Percentiles rank a stretch among this genome's conserved stretches.
These are phyloP conservation scores for Pongo pygmaeus DNA, from an alignment of 2,113 vertebrate genomes.

Conservation along the genomic window DNA sequence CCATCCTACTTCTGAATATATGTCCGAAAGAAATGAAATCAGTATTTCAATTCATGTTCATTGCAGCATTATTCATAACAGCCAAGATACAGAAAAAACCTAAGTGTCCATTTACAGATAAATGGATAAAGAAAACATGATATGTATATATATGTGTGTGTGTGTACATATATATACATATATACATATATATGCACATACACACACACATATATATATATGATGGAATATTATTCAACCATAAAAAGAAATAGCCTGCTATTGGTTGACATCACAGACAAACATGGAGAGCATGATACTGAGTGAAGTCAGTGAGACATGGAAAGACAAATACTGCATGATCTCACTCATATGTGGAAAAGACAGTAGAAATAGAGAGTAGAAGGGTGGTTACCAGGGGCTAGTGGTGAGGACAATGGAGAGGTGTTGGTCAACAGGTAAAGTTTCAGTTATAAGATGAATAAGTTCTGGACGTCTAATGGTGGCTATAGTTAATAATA, in stretches of 20 bases:
- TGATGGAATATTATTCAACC: not conserved
- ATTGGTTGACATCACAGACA: not conserved
- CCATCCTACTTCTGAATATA: not conserved
- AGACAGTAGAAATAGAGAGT: not conserved
- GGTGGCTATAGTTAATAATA: not conserved
- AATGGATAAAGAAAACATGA: not conserved
- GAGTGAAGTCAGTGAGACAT: not conserved
- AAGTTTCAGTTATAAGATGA: not conserved
- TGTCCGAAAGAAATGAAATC: not conserved
- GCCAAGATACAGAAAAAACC: not conserved
- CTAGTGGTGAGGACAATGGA: rapidly evolving
- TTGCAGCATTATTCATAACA: not conserved
- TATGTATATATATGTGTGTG: not conserved
- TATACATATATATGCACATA: not conserved
- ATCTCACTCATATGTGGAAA: not conserved
- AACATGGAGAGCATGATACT: not conserved
- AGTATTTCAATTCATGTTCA: not conserved
- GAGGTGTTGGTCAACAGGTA: not conserved
- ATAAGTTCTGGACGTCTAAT: not conserved
- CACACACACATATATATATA: not conserved
- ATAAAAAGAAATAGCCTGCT: not conserved
- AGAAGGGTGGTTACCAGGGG: not conserved
- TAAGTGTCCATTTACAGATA: not conserved
- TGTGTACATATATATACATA: not conserved
- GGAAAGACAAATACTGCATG: not conserved